Evolutionary conservation across 2,797 vertebrate genomes (phyloP), one percentile per base, ranked within the genome.

Genomic region (Darevskia nairensis): DNA sequence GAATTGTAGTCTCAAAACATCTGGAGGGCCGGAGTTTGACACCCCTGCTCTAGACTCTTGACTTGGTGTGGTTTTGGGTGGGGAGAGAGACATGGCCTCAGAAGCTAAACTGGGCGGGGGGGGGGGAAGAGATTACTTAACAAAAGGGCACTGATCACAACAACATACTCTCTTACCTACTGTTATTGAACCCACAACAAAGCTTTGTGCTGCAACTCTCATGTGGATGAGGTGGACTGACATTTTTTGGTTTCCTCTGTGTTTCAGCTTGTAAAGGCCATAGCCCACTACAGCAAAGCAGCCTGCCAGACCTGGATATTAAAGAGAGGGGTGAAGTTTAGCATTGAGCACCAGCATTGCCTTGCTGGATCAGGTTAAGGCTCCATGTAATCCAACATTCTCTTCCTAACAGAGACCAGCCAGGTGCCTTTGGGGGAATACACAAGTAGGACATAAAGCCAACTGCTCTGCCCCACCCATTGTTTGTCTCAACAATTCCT

Each of bases 171-270:
- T 39, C 92, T 96, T 94, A 97, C 96, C 97, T 76, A 97, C 87
- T 44, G 96, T 97, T 93, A 97, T 93, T 35, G 96, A 96, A 78
- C 97, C 96, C 17, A 97, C 96, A 8, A 96, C 93, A 74, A 97
- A 97, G 68, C 97, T 95, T 93, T 97, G 97, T 46, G 97, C 97
- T 66, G 94, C 94, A 19, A 97, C 96, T 84, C 96, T 92, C 95
- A 95, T 96, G 86, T 97, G 96, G 89, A 97, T 97, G 72, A 97
- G 95, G 75, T 97, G 96, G n/a, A 97, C 88, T 2, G 97, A 97
- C 94, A 96, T 94, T 88, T 97, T 97, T 80, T 94, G 92, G 27
- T 95, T 89, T 44, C 95, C 95, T 89, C 95, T 92, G 69, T 93
- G 84, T 80, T 94, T 96, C 27, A 97, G 90, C 89, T 91, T 96